phyloP scores from a whole-genome alignment of 2,888 invertebrate genomes.

The Malthinus seriepunctatus region DNA sequence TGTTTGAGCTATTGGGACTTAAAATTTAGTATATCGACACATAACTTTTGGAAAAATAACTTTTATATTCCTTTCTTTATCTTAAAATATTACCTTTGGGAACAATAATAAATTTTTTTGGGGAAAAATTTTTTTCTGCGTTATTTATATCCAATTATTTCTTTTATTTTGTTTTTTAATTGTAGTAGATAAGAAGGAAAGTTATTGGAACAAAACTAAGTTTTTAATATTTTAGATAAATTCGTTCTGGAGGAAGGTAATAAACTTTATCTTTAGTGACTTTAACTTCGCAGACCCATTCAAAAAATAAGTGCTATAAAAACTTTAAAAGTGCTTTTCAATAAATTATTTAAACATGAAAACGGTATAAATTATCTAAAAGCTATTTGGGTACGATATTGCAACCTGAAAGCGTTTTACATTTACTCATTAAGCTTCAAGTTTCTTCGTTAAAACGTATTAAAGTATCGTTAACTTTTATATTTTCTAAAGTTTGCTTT shows the following conservation, averaged over 20 bases:
- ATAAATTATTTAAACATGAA: conserved; percentile 52
- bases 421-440: conserved; percentile 38
- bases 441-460: conserved; percentile 32
- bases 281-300: conserved; percentile 44
- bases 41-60: too few species aligned
- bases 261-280: conserved; percentile 48
- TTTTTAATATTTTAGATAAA: conserved; percentile 41
- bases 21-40: too few species aligned
- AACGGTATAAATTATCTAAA: conserved; percentile 49
- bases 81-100: too few species aligned
- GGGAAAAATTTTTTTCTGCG: too few species aligned
- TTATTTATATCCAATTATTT: not conserved
- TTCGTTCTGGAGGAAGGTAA: conserved; percentile 43
- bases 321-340: conserved; percentile 51
- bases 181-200: not conserved
- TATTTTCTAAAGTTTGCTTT: conserved; percentile 8
- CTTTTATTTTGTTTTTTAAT: not conserved
- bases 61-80: too few species aligned
- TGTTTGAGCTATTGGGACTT: too few species aligned
- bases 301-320: conserved; percentile 48
- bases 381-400: conserved; percentile 35
- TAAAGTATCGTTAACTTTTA: conserved; percentile 25
- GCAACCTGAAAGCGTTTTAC: conserved; percentile 39
- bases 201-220: conserved; percentile 21
- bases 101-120: too few species aligned